Conservation (phyloP, 1,140 invertebrate genomes). For the Aphis craccivora region DNA sequence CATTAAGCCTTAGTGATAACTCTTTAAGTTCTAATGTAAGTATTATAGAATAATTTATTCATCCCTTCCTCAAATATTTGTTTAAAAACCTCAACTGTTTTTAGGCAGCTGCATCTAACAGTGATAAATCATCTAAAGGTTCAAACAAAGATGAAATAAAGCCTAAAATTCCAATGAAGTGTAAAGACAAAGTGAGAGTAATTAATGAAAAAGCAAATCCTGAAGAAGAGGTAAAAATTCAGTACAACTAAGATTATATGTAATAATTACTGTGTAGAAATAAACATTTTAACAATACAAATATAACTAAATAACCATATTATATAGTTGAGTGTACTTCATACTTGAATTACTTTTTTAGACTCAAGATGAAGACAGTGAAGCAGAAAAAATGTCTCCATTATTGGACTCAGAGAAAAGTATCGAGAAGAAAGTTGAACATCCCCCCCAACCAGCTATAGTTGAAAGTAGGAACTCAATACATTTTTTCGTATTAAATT, state of each 20-base stretch:
- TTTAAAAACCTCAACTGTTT: background rate
- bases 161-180: constrained; percentile 44
- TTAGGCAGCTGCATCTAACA: constrained; percentile 18
- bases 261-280: background rate
- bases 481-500: background rate
- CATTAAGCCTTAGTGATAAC: constrained; percentile 39
- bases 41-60: background rate
- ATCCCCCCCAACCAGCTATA: background rate
- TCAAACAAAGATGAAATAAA: constrained; percentile 47
- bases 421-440: constrained; percentile 50
- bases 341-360: constrained; percentile 60
- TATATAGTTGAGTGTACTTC: background rate
- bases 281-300: background rate
- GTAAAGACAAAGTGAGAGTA: constrained; percentile 49
- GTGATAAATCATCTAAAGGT: constrained; percentile 47
- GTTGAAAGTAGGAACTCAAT: constrained; percentile 32
- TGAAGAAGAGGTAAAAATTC: constrained; percentile 36
- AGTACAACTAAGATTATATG: background rate
- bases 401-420: constrained; percentile 66
- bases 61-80: background rate
- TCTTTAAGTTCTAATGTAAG: constrained; percentile 54
- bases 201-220: constrained; percentile 53
- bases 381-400: constrained; percentile 81
- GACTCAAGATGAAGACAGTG: constrained; percentile 77
- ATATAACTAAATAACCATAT: background rate